These are phyloP conservation scores for Drosophila paranaensis DNA, from an alignment of 2,888 invertebrate species.

Conservation along the genomic window DNA sequence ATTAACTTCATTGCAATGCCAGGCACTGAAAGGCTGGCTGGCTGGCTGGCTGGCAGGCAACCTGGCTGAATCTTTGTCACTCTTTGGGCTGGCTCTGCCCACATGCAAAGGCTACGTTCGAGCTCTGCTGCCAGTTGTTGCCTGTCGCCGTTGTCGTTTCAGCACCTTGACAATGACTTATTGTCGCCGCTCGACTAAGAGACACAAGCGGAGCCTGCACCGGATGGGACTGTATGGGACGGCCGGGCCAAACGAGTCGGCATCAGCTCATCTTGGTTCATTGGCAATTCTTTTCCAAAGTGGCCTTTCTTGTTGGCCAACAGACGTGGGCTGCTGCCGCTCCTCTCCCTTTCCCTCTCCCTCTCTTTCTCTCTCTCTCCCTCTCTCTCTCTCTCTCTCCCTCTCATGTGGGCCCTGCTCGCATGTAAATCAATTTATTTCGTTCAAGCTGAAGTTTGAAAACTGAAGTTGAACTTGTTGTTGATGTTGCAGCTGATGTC, in stretches of 20 bases:
- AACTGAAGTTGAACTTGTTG: conserved; percentile 32
- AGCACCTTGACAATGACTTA: conserved; percentile 78
- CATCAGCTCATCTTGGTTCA: conserved; percentile 61
- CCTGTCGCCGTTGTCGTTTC: conserved; percentile 60
- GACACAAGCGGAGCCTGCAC: conserved; percentile 23
- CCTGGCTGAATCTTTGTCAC: conserved; percentile 32
- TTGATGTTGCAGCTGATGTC: conserved; percentile 14
- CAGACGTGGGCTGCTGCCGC: conserved; percentile 47
- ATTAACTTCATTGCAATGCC: conserved; percentile 74
- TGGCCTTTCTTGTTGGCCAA: conserved; percentile 64
- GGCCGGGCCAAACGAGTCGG: conserved; percentile 37
- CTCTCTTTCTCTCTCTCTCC: neutral
- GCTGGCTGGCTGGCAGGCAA: conserved; percentile 28
- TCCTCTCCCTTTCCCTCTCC: neutral
- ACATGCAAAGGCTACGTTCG: conserved; percentile 57
- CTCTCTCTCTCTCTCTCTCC: neutral
- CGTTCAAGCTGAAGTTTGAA: conserved; percentile 51
- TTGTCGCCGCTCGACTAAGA: conserved; percentile 53
- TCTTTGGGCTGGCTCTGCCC: conserved; percentile 44
- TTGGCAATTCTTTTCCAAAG: conserved; percentile 70
- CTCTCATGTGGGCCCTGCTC: conserved; percentile 32
- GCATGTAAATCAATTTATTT: conserved; percentile 74
- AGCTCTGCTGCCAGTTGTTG: conserved; percentile 42
- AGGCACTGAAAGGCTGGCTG: conserved; percentile 19
- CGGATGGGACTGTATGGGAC: conserved; percentile 11